A percentile compares a stretch with the other conserved stretches of the same genome.
These are phyloP conservation scores for Sitobion miscanthi DNA, from an alignment of 1,140 invertebrate species.

Conservation along the genomic window DNA sequence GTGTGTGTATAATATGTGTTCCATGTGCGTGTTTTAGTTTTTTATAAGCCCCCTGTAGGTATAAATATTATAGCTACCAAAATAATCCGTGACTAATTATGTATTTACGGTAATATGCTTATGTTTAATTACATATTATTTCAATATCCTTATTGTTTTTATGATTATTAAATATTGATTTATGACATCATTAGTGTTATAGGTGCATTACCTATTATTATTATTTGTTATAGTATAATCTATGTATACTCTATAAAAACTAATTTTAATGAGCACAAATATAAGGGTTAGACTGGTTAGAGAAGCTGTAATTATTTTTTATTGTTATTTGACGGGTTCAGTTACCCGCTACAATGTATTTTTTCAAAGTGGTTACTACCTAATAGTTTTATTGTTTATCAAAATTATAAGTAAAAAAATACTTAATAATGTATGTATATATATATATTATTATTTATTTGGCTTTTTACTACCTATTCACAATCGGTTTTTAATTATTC, in stretches of 20 bases:
- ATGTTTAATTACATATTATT: background rate
- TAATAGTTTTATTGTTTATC: too few species aligned
- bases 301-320: background rate
- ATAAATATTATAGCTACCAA: background rate
- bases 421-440: background rate
- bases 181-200: background rate
- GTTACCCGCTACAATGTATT: background rate
- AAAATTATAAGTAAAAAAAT: background rate
- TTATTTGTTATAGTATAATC: background rate
- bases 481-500: background rate
- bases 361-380: background rate
- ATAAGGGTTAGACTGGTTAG: background rate
- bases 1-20: background rate
- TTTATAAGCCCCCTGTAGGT: background rate
- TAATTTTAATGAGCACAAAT: background rate
- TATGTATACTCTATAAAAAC: background rate
- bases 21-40: background rate
- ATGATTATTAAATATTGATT: background rate
- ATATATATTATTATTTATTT: background rate
- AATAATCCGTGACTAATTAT: background rate
- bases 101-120: background rate
- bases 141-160: constrained; percentile 18
- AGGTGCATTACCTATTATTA: background rate
- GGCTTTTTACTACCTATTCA: background rate
- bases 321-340: background rate